Percentiles rank a stretch among this genome's conserved stretches.
Conservation (phyloP, 1,140 invertebrate species). For the Zaprionus tsacasi region DNA sequence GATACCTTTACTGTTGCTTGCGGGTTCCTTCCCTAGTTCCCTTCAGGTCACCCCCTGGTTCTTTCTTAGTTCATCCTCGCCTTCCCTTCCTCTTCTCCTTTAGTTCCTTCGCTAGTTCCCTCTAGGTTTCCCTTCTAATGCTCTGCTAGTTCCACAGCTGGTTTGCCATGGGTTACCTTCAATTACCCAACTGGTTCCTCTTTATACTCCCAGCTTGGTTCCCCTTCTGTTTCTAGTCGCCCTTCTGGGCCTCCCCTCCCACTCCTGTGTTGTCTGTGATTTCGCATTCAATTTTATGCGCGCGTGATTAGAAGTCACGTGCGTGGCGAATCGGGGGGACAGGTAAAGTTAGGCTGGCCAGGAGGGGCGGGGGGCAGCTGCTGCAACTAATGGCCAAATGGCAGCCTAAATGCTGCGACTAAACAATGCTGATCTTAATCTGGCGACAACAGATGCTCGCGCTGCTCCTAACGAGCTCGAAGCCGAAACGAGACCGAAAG, state of each 20-base stretch:
- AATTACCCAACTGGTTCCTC: too few relatives aligned
- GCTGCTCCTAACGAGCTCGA: slow-evolving; percentile 60
- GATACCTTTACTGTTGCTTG: too few relatives aligned
- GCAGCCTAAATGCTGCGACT: slow-evolving; percentile 42
- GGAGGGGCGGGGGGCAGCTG: slow-evolving; percentile 21
- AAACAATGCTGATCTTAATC: slow-evolving; percentile 79
- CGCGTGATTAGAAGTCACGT: slow-evolving; percentile 81
- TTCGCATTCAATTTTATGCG: slow-evolving; percentile 71
- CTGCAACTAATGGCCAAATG: slow-evolving; percentile 67
- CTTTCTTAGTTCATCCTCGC: too few relatives aligned
- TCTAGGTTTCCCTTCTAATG: neutral
- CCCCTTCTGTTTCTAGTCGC: neutral
- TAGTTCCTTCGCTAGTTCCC: too few relatives aligned
- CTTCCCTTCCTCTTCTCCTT: too few relatives aligned
- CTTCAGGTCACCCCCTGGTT: too few relatives aligned
- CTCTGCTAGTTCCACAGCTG: neutral
- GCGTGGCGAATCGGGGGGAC: slow-evolving; percentile 51
- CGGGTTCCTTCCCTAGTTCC: too few relatives aligned
- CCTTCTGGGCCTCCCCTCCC: too few relatives aligned
- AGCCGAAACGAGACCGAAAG: slow-evolving; percentile 6
- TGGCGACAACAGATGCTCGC: slow-evolving; percentile 55
- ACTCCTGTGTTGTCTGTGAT: slow-evolving; percentile 46
- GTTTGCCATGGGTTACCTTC: too few relatives aligned
- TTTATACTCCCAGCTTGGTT: neutral
- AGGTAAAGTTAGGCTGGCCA: neutral